phyloP scores from a whole-genome alignment of 2,888 invertebrate species.

The Aspidiotus destructor region DNA sequence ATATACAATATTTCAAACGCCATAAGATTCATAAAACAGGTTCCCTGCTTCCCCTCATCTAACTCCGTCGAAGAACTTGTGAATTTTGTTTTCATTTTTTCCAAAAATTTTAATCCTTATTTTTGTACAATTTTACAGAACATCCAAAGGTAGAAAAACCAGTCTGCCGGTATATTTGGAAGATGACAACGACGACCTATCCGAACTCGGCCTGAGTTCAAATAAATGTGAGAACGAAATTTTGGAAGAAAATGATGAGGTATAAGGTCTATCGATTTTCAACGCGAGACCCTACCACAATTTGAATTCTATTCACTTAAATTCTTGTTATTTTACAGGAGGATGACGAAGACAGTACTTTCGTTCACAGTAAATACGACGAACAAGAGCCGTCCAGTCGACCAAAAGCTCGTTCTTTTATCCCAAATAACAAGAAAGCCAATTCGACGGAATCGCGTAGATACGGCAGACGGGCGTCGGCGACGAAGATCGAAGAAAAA shows the following conservation, averaged over 20 bases:
- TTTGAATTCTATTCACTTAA: not conserved
- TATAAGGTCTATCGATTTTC: not conserved
- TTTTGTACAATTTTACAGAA: conserved; percentile 2
- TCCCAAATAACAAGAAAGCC: no score
- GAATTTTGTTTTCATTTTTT: no score
- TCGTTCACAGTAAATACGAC: no score
- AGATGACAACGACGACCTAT: conserved; percentile 73
- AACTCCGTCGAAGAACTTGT: no score
- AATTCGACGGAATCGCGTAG: not conserved
- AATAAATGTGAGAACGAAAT: conserved; percentile 20
- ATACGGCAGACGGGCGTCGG: conserved; percentile 37
- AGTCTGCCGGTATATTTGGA: conserved; percentile 63
- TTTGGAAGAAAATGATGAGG: conserved; percentile 14
- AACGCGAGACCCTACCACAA: not conserved
- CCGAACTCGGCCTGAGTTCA: conserved; percentile 63
- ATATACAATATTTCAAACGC: no score
- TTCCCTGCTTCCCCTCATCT: no score
- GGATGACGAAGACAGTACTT: no score
- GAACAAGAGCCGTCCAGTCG: no score
- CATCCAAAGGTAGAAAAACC: conserved; percentile 38
- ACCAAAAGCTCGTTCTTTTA: no score
- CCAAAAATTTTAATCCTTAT: no score
- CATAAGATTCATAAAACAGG: no score
- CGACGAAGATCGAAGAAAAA: conserved; percentile 55
- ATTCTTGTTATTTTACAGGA: no score